Evolutionary conservation across 2,113 vertebrate genomes (phyloP), one percentile per base, ranked within the genome.

Genomic region (Macaca fascicularis): DNA sequence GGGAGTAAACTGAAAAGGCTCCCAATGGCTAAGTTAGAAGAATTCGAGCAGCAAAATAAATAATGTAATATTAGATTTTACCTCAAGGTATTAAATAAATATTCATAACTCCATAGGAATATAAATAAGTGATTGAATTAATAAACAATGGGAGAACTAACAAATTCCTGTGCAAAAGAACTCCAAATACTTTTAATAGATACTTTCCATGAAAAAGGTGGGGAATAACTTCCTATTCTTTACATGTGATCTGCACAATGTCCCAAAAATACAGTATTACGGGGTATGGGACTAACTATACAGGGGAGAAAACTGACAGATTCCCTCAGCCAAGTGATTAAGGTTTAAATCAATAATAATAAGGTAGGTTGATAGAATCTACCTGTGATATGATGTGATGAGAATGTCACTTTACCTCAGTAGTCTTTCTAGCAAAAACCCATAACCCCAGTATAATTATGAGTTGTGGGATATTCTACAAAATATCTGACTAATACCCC

Each of bases 261-360:
- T 92, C 38, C 1, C 38, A 32, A 86, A 30, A 22, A 27, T 8
- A 32, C 45, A 52, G 4, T 38, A 17, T 32, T 5, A 3, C 32
- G 23, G 6, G 2, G 4, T 0, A 9, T 70, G 27, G 45, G 19
- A 22, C 1, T 35, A 67, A n/a, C 2, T 19, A 19, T 22, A 43
- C 9, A 35, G 8, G 5, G 38, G 11, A 57, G 20, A 79, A 84
- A 64, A 3, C 2, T 82, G 30, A 80, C 32, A 69, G n/a, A 27
- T 2, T 50, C 38, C 17, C 8, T 59, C 5, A n/a, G 13, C 23
- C 20, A 64, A 14, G 22, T 74, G 38, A 76, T 52, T 69, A 67
- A 61, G 3, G 32, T 67, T 20, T 43, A 30, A 13, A 59, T 48
- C 0, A n/a, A 25, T 22, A 78, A 8, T 55, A 13, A 4, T 17